Evolutionary conservation across 37 sponge, comb jelly and placozoan species (phyloP).

Genomic region (Lycopodina hypogea): DNA sequence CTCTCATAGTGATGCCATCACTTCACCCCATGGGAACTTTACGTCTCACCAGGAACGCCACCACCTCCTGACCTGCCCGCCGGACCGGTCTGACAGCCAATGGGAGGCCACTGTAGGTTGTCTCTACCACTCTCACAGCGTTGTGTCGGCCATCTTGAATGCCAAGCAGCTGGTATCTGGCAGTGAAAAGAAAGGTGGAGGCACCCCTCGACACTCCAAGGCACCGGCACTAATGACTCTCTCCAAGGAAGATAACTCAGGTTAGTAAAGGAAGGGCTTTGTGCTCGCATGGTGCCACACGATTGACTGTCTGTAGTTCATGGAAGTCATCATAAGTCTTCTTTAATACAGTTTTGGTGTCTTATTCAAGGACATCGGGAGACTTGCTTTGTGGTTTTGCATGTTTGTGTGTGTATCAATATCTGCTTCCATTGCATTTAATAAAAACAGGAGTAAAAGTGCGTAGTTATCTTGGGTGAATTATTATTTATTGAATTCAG

Average conservation of each 20-base stretch:
- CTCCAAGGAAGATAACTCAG: constrained; percentile 65
- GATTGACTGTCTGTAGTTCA: background rate
- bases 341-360: no score
- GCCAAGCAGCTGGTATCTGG: constrained; percentile 42
- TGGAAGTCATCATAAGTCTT: background rate
- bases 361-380: no score
- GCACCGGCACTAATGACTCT: constrained; percentile 21
- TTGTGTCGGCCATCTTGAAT: constrained; percentile 47
- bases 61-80: constrained; percentile 2
- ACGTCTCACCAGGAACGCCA: constrained; percentile 7
- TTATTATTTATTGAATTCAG: no score
- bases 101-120: background rate
- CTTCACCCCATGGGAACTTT: background rate
- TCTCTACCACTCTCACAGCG: constrained; percentile 63
- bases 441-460: background rate
- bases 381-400: no score
- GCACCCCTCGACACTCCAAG: background rate
- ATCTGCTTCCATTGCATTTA: background rate
- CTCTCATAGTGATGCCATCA: background rate
- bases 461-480: no score
- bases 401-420: no score
- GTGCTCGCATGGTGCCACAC: background rate
- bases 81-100: background rate
- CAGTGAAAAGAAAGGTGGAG: constrained; percentile 20
- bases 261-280: constrained; percentile 23